A percentile compares a stretch with the other conserved stretches of the same genome.
Evolutionary conservation across 1,140 invertebrate genomes (phyloP).

Genomic region (Lerema accius): DNA sequence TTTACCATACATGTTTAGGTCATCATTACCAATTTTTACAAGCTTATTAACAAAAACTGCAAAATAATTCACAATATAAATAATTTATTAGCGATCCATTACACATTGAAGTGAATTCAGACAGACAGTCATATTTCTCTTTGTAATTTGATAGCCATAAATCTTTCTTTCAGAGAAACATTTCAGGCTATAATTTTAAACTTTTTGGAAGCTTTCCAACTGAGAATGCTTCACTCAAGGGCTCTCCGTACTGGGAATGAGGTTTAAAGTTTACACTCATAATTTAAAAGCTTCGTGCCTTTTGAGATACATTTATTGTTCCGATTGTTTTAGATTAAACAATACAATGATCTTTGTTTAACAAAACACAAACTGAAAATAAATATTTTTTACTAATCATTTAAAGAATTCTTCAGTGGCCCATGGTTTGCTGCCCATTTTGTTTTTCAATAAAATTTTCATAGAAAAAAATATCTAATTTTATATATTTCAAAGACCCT

Average conservation of each 20-base stretch:
- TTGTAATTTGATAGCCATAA: constrained; percentile 32
- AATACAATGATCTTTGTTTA: background rate
- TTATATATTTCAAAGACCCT: no score
- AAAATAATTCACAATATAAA: background rate
- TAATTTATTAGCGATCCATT: constrained; percentile 23
- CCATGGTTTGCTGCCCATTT: no score
- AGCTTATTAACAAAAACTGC: background rate
- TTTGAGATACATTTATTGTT: constrained; percentile 11
- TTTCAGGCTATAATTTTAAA: constrained; percentile 34
- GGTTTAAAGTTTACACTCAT: constrained; percentile 34
- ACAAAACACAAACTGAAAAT: background rate
- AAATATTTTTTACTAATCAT: no score
- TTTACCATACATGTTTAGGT: no score
- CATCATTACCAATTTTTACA: no score
- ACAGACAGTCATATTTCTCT: constrained; percentile 33
- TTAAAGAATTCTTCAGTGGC: no score
- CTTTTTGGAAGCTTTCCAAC: constrained; percentile 30
- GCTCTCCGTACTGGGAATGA: constrained; percentile 26
- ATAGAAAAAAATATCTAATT: no score
- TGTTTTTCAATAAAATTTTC: no score
- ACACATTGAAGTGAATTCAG: constrained; percentile 8
- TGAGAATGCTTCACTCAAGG: constrained; percentile 31
- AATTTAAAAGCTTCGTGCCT: constrained; percentile 33
- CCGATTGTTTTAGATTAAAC: constrained; percentile 8
- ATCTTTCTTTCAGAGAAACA: constrained; percentile 34